Evolutionary conservation across 2,888 invertebrate species (phyloP), one percentile per base, ranked within the genome.

Genomic region (Diaphora mendica): DNA sequence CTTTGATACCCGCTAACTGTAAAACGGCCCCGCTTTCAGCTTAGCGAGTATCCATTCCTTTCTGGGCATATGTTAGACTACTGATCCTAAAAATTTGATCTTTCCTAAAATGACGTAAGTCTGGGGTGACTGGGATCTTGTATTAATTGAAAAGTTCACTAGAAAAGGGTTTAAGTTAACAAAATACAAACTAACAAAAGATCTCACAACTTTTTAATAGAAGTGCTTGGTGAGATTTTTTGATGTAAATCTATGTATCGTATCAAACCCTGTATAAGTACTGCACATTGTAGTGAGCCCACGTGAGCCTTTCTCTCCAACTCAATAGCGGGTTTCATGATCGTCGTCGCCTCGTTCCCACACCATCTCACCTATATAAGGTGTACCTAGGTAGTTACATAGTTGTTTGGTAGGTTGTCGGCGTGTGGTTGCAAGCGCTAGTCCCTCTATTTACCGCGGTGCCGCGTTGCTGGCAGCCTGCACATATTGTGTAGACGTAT

Each of bases 401-500:
- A 79, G 79, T 83, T 82, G 79, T 78, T 78, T 84, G 82, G 81
- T 82, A 81, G 69, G 73, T 80, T 77, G 72, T 68, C 71, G 73
- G 79, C 77, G 79, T 83, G 82, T 79, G 80, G 83, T 83, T 83
- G 84, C 85, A 85, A 85, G 81, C 82, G 83, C 76, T 86, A 83
- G 83, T 84, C 85, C 85, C 86, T 86, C 85, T 90, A 88, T 89
- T 90, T 88, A 89, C 88, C 85, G 87, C 83, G 86, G 84, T 82
- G 85, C 88, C 84, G 88, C 84, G 87, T 85, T 81, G 85, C 86
- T 87, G 87, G 87, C 87, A 89, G 83, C 86, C 84, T 87, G 84
- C 82, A 84, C 83, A 85, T 87, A 85, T 82, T 85, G 85, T 87
- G 86, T 87, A 88, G 86, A 86, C 85, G 82, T 85, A 85, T 83